These are phyloP conservation scores for Hexactinellida sp. DNA, from an alignment of 37 sponge, comb jelly and placozoan species.

Conservation along the genomic window DNA sequence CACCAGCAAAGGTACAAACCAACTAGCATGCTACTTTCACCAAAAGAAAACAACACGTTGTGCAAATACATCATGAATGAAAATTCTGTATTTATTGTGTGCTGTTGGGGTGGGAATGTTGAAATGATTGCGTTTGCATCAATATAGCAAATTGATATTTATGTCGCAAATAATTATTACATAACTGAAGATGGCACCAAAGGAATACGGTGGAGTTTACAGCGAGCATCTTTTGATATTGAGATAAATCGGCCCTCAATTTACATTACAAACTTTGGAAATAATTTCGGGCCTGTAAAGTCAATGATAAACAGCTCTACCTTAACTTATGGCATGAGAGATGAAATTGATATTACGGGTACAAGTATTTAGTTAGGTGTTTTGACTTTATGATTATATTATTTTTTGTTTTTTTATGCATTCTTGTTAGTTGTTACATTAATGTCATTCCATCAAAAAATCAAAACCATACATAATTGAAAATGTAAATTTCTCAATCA, in stretches of 20 bases:
- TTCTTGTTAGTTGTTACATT: too few species aligned
- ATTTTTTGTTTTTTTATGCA: too few species aligned
- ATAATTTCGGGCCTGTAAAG: background rate
- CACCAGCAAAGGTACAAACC: background rate
- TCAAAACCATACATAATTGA: too few species aligned
- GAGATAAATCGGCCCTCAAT: background rate
- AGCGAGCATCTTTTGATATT: background rate
- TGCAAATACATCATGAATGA: slow-evolving; percentile 6
- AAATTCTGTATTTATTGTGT: background rate
- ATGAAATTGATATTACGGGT: background rate
- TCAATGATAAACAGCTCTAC: background rate
- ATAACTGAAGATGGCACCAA: background rate
- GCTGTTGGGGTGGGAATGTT: background rate
- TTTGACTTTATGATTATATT: too few species aligned
- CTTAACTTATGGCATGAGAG: background rate
- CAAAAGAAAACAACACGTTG: background rate
- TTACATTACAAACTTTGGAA: background rate
- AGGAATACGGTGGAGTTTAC: background rate
- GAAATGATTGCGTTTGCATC: background rate
- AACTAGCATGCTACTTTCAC: background rate
- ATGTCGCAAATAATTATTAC: slow-evolving; percentile 4
- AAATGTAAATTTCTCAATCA: too few species aligned
- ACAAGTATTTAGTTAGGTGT: too few species aligned
- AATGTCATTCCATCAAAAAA: too few species aligned
- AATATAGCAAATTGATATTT: background rate